Base-by-base conservation (phyloP, 2,113 vertebrate species). In the Bambusicola thoracicus region DNA sequence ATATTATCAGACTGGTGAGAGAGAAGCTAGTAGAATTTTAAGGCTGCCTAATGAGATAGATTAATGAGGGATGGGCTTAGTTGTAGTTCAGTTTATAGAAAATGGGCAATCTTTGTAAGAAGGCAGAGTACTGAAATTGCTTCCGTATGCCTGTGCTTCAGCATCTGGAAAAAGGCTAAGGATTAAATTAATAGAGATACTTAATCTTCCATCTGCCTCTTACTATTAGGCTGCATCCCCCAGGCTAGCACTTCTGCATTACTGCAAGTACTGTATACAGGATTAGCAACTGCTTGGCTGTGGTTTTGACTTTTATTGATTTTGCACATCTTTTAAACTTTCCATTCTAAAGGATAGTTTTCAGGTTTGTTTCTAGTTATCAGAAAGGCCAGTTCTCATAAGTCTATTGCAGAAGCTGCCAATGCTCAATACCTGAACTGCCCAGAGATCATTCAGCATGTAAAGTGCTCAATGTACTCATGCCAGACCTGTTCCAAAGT, bases 101-200 rank as follows among this genome's bases (percentile, higher is more conserved):
- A 96, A 95, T 58, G 62, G 77, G 80, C 58, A 95, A 69, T 58
- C 69, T 88, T 81, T 66, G 91, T 94, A 91, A 90, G 49, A 34
- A 77, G 88, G 87, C 75, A 74, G 85, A 97, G 87, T 56, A 84
- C 2, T 5, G 4, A 92, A 96, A 95, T 94, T 94, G 92, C 82
- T 95, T 94, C 92, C 87, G 19, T 78, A 81, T 94, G 93, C 73
- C 81, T 92, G 66, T 62, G 65, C 67, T 92, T 65, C 46, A 61
- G 85, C 94, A 94, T 96, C 93, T 95, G 94, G 95, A 93, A 92
- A 93, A 94, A 88, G 87, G 83, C 87, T 92, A 73, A 68, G 44
- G 76, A 93, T 72, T 93, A 87, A 94, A 96, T 91, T 87, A 94
- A 94, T 78, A 90, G 73, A 69, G 83, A 90, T 90, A 81, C 90